Evolutionary conservation across 2,797 vertebrate species (phyloP).

Genomic region (Scolopax rusticola): DNA sequence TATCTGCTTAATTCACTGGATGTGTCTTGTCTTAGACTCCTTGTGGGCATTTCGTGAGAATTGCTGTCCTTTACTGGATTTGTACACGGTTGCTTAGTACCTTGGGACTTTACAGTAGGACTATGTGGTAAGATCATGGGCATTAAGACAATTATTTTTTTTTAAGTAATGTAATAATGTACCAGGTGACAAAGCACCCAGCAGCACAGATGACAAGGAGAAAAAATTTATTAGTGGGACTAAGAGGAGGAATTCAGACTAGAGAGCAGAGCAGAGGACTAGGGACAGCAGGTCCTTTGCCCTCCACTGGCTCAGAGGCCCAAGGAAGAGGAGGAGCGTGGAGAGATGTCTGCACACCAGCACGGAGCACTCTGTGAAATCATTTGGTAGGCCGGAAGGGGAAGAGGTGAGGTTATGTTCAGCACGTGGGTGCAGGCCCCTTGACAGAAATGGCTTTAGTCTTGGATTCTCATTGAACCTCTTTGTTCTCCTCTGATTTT

Average conservation of each 20-base stretch:
- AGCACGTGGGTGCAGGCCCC: background rate
- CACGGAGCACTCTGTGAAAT: background rate
- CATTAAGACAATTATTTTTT: background rate
- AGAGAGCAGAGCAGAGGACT: background rate
- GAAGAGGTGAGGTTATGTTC: background rate
- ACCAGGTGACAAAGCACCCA: background rate
- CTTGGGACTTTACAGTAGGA: background rate
- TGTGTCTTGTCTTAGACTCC: background rate
- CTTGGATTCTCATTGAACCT: conserved; percentile 5
- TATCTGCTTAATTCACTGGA: background rate
- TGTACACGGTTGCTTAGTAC: background rate
- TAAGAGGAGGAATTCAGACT: background rate
- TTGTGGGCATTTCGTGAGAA: background rate
- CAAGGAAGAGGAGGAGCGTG: background rate
- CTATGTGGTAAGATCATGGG: background rate
- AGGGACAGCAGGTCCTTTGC: background rate
- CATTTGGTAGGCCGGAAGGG: background rate
- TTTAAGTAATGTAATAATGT: background rate
- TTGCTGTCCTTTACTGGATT: background rate
- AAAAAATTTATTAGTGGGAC: background rate
- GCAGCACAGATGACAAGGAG: background rate
- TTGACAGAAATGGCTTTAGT: background rate
- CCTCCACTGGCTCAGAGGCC: background rate
- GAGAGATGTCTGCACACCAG: background rate
- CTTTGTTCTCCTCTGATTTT: conserved; percentile 57